These are phyloP conservation scores for Pogonognathellus flavescens DNA, from an alignment of 1,140 invertebrate species.

Conservation along the genomic window DNA sequence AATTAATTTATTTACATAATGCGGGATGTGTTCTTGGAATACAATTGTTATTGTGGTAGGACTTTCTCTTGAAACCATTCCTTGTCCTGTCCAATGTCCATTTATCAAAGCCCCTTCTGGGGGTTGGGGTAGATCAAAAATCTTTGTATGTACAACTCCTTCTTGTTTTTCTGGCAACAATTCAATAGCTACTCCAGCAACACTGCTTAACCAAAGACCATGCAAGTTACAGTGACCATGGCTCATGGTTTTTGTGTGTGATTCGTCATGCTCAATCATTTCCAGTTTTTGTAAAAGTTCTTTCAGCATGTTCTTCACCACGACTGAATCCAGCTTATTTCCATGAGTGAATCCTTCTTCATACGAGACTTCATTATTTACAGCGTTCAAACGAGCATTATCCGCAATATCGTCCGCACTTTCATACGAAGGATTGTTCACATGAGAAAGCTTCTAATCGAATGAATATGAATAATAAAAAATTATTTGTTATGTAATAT, in stretches of 20 bases:
- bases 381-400: background rate
- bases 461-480: background rate
- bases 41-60: constrained; percentile 52
- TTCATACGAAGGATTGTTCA: background rate
- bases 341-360: background rate
- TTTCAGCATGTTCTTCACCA: constrained; percentile 3
- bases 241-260: background rate
- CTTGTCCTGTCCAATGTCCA: constrained; percentile 50
- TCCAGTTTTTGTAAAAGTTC: constrained; percentile 32
- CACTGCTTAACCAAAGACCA: constrained; percentile 51
- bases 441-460: background rate
- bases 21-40: constrained; percentile 53
- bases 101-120: constrained; percentile 21
- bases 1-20: background rate
- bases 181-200: constrained; percentile 52
- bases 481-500: too few species aligned
- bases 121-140: constrained; percentile 46
- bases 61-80: constrained; percentile 52
- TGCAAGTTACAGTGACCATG: constrained; percentile 47
- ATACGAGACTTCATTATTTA: background rate
- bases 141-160: constrained; percentile 48
- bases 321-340: background rate
- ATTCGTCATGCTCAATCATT: background rate
- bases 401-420: background rate
- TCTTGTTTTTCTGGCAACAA: constrained; percentile 27